These are phyloP conservation scores for Madoqua kirkii DNA, from an alignment of 2,113 vertebrate species.

Conservation along the genomic window DNA sequence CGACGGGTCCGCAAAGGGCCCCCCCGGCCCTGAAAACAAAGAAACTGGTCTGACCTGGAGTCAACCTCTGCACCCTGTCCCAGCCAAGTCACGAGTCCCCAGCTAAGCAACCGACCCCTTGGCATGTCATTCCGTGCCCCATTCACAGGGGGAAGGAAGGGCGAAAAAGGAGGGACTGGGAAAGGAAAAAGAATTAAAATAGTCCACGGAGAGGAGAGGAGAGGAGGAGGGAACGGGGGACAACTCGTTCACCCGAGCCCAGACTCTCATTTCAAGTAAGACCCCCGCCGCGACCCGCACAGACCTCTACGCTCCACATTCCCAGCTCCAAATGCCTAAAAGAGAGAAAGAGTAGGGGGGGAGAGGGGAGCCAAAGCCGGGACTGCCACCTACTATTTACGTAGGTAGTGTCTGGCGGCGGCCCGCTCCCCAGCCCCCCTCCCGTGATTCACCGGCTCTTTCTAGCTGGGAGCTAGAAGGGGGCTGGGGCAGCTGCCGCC, in stretches of 20 bases:
- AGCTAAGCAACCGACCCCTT: neutral
- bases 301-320: neutral
- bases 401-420: neutral
- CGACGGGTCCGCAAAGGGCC: neutral
- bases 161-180: neutral
- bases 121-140: neutral
- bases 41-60: neutral
- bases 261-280: conserved; percentile 11
- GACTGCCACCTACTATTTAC: neutral
- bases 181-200: neutral
- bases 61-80: neutral
- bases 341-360: neutral
- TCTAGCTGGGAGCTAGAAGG: neutral
- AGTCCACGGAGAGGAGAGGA: neutral
- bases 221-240: neutral
- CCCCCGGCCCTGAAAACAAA: conserved; percentile 15
- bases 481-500: neutral
- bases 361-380: neutral
- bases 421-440: neutral
- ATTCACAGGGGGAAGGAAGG: neutral
- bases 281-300: neutral
- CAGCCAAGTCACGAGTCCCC: neutral
- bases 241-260: conserved; percentile 26
- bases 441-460: neutral
- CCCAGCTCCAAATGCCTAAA: neutral